Evolutionary conservation across 2,888 invertebrate genomes (phyloP), one percentile per base, ranked within the genome.

Genomic region (Ptychoptera contaminata): DNA sequence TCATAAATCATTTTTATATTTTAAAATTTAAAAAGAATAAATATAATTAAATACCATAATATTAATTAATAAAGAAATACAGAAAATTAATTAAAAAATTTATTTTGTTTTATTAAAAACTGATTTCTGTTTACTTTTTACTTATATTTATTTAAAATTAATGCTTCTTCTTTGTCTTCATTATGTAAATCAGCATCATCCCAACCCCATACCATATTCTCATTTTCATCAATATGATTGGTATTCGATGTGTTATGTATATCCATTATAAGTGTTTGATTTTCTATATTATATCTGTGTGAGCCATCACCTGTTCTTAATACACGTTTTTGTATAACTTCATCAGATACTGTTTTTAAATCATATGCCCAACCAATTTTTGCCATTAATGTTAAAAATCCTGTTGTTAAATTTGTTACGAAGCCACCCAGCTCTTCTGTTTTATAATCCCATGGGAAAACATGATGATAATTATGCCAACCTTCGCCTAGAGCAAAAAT

Each of bases 381-480:
- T 7, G 83, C 81, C 56, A 80, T 82, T 32, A 74, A 58, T 52
- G 80, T 76, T 50, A 80, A 76, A 47, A 79, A 67, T 0, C 69
- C 75, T 0, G 77, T 79, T 1, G 79, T 76, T 50, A 65, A 55
- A 56, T 79, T 79, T 10, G 71, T 69, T n/a, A 68, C 66, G 59
- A 79, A 79, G 54, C 73, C 68, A 41, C 79, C 79, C 23, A 81
- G 67, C 56, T 82, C 82, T 16, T 79, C 78, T 53, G 82, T 77
- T 53, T 80, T 81, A 70, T 81, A 82, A 57, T 82, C 82, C 77
- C 82, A 84, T 0, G 88, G 87, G 65, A 88, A 88, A 15, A 81
- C 79, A 62, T 88, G 88, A 55, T 88, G 88, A 61, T 86, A 88
- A 67, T 88, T 88, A 63, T 88, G 87, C 80, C 84, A 87, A 10